Conservation (phyloP, 2,797 vertebrate species). For the Sternarchorhynchus goeldii region DNA sequence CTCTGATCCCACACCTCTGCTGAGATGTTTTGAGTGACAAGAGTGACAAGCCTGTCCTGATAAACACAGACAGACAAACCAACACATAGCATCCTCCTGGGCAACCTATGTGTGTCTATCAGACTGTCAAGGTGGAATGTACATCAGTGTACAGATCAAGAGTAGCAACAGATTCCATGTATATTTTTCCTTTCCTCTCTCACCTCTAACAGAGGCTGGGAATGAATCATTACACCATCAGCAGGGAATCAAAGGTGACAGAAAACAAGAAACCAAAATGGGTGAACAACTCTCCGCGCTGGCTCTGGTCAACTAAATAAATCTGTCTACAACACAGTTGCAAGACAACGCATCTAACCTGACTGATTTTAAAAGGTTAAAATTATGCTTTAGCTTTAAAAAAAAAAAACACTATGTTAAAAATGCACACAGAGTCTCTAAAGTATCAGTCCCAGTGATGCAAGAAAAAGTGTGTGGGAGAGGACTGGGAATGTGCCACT, state of each 20-base stretch:
- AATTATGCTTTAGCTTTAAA: background rate
- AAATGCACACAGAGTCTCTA: background rate
- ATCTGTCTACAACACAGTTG: background rate
- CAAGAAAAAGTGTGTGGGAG: background rate
- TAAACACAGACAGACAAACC: background rate
- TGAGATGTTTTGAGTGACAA: conserved; percentile 21
- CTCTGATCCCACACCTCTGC: background rate
- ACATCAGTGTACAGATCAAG: conserved; percentile 51
- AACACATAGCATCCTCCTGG: too few species aligned
- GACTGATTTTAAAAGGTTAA: background rate
- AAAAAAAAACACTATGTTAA: background rate
- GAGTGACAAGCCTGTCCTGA: background rate
- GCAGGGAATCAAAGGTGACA: conserved; percentile 14
- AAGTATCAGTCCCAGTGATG: conserved; percentile 23
- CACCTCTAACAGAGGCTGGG: conserved; percentile 44
- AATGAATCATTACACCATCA: conserved; percentile 59
- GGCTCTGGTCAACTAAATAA: background rate
- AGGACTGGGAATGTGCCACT: background rate
- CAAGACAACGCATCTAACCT: background rate
- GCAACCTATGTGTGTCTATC: conserved; percentile 10
- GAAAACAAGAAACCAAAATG: conserved; percentile 9
- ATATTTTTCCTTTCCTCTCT: conserved; percentile 56
- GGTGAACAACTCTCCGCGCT: background rate
- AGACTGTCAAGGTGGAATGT: conserved; percentile 36
- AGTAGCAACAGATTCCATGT: conserved; percentile 68